Conservation (phyloP, 2,888 invertebrate species). For the Chromoteleia sp. region DNA sequence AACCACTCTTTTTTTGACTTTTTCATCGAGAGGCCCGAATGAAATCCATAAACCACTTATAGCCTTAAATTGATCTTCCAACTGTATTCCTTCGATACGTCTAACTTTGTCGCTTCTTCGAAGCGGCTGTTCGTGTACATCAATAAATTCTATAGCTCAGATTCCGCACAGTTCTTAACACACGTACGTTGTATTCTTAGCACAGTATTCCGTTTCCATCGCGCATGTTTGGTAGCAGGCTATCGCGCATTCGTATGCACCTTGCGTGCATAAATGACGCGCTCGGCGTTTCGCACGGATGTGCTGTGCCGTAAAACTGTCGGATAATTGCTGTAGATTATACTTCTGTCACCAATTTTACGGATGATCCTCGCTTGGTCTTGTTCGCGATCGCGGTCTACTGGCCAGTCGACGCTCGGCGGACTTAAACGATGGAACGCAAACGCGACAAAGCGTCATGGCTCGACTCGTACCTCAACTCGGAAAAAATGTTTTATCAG, state of each 20-base stretch:
- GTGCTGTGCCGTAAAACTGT: conserved; percentile 52
- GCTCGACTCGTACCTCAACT: conserved; percentile 63
- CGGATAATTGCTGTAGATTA: conserved; percentile 74
- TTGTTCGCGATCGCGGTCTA: conserved; percentile 52
- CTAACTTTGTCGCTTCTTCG: conserved; percentile 1
- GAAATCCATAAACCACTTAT: conserved; percentile 13
- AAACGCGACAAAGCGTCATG: conserved; percentile 60
- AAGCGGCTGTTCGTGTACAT: conserved; percentile 3
- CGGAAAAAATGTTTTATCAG: conserved; percentile 68
- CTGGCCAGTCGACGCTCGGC: conserved; percentile 65
- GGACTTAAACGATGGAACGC: conserved; percentile 63
- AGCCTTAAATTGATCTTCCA: conserved; percentile 6
- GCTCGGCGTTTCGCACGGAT: conserved; percentile 58
- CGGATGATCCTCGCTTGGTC: conserved; percentile 67
- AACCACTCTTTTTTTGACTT: neutral
- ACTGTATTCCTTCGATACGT: neutral
- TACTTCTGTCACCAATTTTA: conserved; percentile 73
- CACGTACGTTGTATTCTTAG: conserved; percentile 43
- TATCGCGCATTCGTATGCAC: conserved; percentile 59
- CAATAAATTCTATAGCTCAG: conserved; percentile 43
- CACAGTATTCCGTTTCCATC: conserved; percentile 35
- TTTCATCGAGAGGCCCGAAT: neutral
- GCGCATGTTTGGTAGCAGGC: conserved; percentile 55
- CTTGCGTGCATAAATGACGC: conserved; percentile 65
- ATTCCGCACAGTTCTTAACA: conserved; percentile 26